Evolutionary conservation across 2,113 vertebrate genomes (phyloP).

Genomic region (Falcunculus frontatus): DNA sequence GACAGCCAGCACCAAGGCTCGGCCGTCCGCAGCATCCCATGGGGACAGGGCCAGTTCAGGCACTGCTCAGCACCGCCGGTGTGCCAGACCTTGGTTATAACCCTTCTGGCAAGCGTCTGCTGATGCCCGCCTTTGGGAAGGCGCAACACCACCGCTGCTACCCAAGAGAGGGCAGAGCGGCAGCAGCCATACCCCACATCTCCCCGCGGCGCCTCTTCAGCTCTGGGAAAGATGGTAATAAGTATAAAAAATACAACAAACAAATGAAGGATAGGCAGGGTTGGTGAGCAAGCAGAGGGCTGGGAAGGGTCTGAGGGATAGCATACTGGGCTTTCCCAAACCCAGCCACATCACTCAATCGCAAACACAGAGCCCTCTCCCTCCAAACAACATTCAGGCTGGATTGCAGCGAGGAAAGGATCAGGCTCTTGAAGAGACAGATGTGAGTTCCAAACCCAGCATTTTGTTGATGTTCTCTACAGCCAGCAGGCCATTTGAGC

Average conservation of each 20-base stretch:
- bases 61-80: background rate
- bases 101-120: background rate
- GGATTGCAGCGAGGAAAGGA: background rate
- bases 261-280: background rate
- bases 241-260: background rate
- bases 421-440: background rate
- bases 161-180: background rate
- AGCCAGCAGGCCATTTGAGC: background rate
- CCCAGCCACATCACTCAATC: rapidly evolving
- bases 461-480: background rate
- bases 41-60: rapidly evolving
- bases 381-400: background rate
- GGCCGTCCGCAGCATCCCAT: background rate
- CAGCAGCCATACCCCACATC: rapidly evolving
- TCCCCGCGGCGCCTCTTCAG: background rate
- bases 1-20: background rate
- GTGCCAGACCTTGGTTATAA: background rate
- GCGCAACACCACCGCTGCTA: background rate
- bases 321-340: background rate
- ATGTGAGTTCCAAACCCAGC: background rate
- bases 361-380: background rate
- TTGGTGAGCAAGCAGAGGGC: background rate
- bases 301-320: background rate
- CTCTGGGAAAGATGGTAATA: background rate
- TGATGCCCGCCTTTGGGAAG: background rate